Conservation (phyloP, 2,113 vertebrate species). For the Cyphotilapia sp. region DNA sequence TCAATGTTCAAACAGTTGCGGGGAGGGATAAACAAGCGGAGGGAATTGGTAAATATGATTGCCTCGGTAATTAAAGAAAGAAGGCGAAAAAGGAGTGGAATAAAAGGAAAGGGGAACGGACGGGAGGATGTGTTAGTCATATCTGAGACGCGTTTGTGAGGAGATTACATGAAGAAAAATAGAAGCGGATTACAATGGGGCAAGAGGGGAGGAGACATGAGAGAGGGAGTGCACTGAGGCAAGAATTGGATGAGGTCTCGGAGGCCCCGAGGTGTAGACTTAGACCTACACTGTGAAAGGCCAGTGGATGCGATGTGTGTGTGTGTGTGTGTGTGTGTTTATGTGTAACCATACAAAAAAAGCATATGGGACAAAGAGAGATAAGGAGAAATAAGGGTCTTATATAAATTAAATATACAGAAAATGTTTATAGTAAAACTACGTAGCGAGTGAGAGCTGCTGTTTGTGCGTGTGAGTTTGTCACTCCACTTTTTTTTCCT, state of each 20-base stretch:
- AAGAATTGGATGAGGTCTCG: slow-evolving; percentile 41
- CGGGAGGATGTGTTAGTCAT: slow-evolving; percentile 58
- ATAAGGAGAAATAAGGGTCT: not conserved
- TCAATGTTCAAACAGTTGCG: slow-evolving; percentile 57
- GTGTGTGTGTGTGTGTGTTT: not conserved
- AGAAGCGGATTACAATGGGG: slow-evolving; percentile 39
- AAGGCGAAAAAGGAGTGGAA: slow-evolving; percentile 14
- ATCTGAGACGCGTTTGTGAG: slow-evolving; percentile 46
- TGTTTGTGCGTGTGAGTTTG: not conserved
- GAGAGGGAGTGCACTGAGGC: slow-evolving; percentile 13
- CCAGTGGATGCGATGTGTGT: not conserved
- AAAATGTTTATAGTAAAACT: not conserved
- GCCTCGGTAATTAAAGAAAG: slow-evolving; percentile 66
- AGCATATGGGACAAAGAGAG: not conserved
- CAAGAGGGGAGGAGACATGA: not conserved
- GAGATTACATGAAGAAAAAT: slow-evolving; percentile 60
- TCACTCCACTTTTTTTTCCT: not conserved
- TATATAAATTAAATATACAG: slow-evolving; percentile 3
- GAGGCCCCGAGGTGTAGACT: slow-evolving; percentile 42
- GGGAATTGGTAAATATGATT: slow-evolving; percentile 62
- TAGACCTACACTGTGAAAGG: slow-evolving; percentile 34
- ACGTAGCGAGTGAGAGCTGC: not conserved
- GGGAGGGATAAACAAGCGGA: slow-evolving; percentile 51
- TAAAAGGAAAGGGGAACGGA: slow-evolving; percentile 37
- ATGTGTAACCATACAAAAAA: not conserved